Percentiles rank a stretch among this genome's conserved stretches.
Conservation (phyloP, 2,797 vertebrate genomes). For the Chelidonichthys spinosus region DNA sequence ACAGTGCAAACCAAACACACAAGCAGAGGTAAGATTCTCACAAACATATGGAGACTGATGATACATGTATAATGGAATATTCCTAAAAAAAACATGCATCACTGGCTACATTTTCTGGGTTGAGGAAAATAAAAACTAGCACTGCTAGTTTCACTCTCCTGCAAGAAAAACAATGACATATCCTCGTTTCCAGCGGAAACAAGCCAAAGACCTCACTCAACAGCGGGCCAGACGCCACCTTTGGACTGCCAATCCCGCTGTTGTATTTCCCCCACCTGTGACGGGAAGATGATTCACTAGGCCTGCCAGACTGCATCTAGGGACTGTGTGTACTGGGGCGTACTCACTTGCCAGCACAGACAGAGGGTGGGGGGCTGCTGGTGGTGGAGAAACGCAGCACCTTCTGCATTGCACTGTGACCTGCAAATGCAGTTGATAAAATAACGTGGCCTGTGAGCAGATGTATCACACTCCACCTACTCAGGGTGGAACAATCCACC, state of each 20-base stretch:
- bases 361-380: conserved; percentile 1
- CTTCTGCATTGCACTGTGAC: conserved; percentile 63
- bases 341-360: conserved; percentile 66
- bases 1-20: conserved; percentile 10
- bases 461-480: conserved; percentile 64
- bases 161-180: conserved; percentile 40
- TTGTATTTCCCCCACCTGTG: conserved; percentile 79
- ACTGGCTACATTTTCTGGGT: not conserved
- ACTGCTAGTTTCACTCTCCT: conserved; percentile 27
- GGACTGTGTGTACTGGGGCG: conserved; percentile 72
- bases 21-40: not conserved
- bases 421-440: conserved; percentile 70
- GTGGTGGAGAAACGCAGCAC: not conserved
- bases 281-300: conserved; percentile 78
- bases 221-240: conserved; percentile 71
- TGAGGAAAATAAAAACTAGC: conserved; percentile 33
- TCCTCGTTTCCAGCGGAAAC: conserved; percentile 61
- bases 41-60: not conserved
- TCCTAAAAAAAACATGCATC: conserved; percentile 3
- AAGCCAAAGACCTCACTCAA: conserved; percentile 74
- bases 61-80: not conserved
- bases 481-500: conserved; percentile 62
- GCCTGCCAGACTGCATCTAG: conserved; percentile 77
- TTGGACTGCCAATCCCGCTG: conserved; percentile 78
- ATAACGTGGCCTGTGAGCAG: conserved; percentile 70